These are phyloP conservation scores for Clarias platycephalus DNA, from an alignment of 2,797 vertebrate species.

Conservation along the genomic window DNA sequence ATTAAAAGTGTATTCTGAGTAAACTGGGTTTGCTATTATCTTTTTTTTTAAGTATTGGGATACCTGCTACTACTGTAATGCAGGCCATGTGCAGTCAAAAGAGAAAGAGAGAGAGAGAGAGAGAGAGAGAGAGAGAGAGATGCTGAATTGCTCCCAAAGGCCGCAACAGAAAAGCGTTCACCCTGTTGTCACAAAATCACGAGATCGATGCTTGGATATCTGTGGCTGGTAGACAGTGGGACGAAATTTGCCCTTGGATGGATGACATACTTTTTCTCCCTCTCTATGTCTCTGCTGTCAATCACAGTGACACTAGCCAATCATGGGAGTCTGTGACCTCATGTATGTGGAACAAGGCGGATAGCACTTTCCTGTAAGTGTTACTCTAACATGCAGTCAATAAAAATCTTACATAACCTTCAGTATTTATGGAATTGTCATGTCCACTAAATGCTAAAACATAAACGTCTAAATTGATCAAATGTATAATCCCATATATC, in stretches of 20 bases:
- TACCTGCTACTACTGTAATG: background rate
- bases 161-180: background rate
- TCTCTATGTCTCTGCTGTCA: background rate
- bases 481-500: constrained; percentile 7
- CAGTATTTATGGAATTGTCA: background rate
- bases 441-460: too few relatives aligned
- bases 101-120: too few relatives aligned
- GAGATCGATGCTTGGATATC: background rate
- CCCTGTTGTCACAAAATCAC: background rate
- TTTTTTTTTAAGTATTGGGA: background rate
- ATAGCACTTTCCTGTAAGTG: background rate
- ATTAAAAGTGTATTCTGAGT: background rate
- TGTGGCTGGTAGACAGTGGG: background rate
- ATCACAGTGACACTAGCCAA: background rate
- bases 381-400: background rate
- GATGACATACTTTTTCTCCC: background rate
- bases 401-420: background rate
- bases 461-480: background rate
- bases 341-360: background rate
- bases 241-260: background rate
- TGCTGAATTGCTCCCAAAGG: background rate
- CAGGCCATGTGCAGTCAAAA: background rate
- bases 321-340: background rate
- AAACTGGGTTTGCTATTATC: background rate
- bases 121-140: background rate